A percentile compares a stretch with the other conserved stretches of the same genome.
Conservation (phyloP, 2,113 vertebrate genomes). For the Catharus minimus region DNA sequence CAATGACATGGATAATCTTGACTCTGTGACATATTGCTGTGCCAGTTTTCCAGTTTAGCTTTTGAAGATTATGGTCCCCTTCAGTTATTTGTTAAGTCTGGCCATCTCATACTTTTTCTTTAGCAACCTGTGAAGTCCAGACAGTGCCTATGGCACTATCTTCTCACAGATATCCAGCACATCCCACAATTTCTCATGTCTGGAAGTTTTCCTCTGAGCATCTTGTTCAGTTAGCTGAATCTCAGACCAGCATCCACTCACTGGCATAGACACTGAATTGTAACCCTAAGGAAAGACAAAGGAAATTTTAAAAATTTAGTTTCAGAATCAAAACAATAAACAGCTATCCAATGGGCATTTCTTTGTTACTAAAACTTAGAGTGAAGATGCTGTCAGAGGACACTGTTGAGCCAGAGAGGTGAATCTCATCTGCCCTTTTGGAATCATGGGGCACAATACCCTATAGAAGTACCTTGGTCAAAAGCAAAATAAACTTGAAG, state of each 20-base stretch:
- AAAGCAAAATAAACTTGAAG: neutral
- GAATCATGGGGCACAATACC: neutral
- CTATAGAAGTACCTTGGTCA: neutral
- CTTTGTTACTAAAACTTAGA: neutral
- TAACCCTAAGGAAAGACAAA: neutral
- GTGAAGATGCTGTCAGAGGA: neutral
- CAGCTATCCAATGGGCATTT: neutral
- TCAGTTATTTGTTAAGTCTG: neutral
- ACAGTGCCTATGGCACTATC: neutral
- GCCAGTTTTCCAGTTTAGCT: neutral
- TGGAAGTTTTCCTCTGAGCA: neutral
- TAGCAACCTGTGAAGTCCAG: neutral
- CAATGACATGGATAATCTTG: neutral
- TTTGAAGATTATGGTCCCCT: neutral
- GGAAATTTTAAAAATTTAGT: neutral
- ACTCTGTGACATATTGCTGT: rapidly evolving
- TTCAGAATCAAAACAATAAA: neutral
- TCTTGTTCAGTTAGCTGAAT: neutral
- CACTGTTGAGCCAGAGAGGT: neutral
- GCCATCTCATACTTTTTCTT: neutral
- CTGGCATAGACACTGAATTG: neutral
- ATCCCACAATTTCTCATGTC: neutral
- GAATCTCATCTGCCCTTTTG: neutral
- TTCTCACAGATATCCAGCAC: neutral
- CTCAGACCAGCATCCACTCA: neutral